Evolutionary conservation across 2,797 vertebrate species (phyloP), one percentile per base, ranked within the genome.

Genomic region (Hypotaenidia philippensis): DNA sequence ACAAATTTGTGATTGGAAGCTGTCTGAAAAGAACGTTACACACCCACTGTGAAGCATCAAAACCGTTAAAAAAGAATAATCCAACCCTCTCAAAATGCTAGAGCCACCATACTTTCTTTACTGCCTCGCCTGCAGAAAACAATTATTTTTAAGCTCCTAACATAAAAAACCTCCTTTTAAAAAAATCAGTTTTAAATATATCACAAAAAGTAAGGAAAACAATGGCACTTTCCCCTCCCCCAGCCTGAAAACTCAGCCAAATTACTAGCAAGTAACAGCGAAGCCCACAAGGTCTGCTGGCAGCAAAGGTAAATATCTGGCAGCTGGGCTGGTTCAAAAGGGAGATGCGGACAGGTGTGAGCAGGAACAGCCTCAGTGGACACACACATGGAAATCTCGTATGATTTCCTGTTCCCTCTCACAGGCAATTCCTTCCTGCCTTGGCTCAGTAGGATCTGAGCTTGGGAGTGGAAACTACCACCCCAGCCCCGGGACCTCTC

Each of bases 401-500:
- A 56, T 3, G 0, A 34, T 84, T 96, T 97, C 95, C 96, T 95
- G 93, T 74, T 71, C 83, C 81, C 41, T 96, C 93, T 83, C 87
- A 71, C 65, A 44, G 87, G 91, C 93, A 94, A 70, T 83, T 47
- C 50, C 74, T 95, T 97, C 96, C 96, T 97, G 95, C 77, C 83
- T 70, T 4, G 41, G 64, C 55, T 90, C 86, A 89, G 88, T 86
- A 95, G 56, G 80, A 95, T 69, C 25, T 1, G 9, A 87, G 83
- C 80, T 91, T 49, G 59, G 22, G 93, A 93, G 70, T 95, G 94
- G 90, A 95, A 97, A 89, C 85, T 57, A 84, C 63, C 59, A 79
- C 44, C 49, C 14, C 77, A 9, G 22, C 70, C 44, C 69, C 22
- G 0, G 74, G 92, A 94, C 90, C 86, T 89, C 91, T 95, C 86